A percentile compares a stretch with the other conserved stretches of the same genome.
These are phyloP conservation scores for Drosophila grimshawi DNA, from an alignment of 1,140 invertebrate species.

Conservation along the genomic window DNA sequence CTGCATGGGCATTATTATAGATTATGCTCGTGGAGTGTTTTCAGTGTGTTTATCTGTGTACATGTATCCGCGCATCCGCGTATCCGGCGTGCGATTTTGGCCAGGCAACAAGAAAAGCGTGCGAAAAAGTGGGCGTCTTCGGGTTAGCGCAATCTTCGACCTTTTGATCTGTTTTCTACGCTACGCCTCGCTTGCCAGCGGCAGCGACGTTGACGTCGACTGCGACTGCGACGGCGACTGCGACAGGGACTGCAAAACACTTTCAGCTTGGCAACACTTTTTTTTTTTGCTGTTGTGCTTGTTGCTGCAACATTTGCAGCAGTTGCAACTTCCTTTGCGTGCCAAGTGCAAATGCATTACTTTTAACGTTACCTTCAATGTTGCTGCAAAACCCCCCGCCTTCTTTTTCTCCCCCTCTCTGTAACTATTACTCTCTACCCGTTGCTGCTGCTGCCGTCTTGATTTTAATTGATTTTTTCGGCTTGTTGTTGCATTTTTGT, in stretches of 20 bases:
- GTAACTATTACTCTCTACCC: slow-evolving; percentile 9
- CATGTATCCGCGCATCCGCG: slow-evolving; percentile 52
- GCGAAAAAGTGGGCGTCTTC: slow-evolving; percentile 79
- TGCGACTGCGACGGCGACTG: slow-evolving; percentile 16
- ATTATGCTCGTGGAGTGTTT: slow-evolving; percentile 45
- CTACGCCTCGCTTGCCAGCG: slow-evolving; percentile 37
- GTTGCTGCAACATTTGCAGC: slow-evolving; percentile 32
- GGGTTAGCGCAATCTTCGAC: slow-evolving; percentile 79
- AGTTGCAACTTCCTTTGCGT: slow-evolving; percentile 77
- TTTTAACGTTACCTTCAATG: slow-evolving; percentile 74
- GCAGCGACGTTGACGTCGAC: background rate
- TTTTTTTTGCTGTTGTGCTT: slow-evolving; percentile 17
- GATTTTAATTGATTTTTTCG: slow-evolving; percentile 79
- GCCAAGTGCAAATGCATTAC: slow-evolving; percentile 82
- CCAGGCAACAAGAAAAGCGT: slow-evolving; percentile 49
- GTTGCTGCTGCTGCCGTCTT: slow-evolving; percentile 67
- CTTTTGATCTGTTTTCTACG: slow-evolving; percentile 79
- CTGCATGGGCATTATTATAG: slow-evolving; percentile 57
- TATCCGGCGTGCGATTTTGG: slow-evolving; percentile 56
- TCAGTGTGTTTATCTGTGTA: slow-evolving; percentile 57
- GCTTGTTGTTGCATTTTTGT: slow-evolving; percentile 36
- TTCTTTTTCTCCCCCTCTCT: slow-evolving; percentile 13
- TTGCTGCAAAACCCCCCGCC: slow-evolving; percentile 17
- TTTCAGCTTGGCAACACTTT: slow-evolving; percentile 36
- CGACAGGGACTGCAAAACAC: slow-evolving; percentile 33